Conservation (phyloP, 2,113 vertebrate genomes). For the Xyrauchen texanus region DNA sequence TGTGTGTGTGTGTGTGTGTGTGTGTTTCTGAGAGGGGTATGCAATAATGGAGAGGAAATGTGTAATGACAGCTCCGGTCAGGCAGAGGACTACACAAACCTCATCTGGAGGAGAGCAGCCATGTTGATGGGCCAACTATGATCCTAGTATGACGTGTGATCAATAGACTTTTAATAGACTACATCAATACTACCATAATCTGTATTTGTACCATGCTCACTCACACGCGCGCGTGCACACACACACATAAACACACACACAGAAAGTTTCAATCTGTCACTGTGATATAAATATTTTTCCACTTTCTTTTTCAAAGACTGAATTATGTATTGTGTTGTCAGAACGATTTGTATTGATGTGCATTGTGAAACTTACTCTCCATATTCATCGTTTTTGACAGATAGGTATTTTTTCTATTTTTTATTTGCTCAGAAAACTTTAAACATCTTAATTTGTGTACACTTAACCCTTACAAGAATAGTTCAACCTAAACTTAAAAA, state of each 20-base stretch:
- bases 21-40: background rate
- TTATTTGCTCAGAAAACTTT: too few species aligned
- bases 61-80: constrained; percentile 36
- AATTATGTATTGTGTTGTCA: background rate
- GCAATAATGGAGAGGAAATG: constrained; percentile 18
- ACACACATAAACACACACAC: background rate
- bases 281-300: background rate
- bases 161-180: too few species aligned
- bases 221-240: background rate
- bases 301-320: background rate
- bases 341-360: background rate
- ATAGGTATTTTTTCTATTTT: background rate
- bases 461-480: too few species aligned
- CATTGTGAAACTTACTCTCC: background rate
- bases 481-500: too few species aligned
- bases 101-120: background rate
- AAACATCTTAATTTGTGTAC: too few species aligned
- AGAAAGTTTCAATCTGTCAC: too few species aligned
- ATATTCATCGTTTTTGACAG: background rate
- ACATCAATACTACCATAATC: too few species aligned
- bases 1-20: too few species aligned
- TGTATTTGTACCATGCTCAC: too few species aligned
- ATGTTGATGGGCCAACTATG: too few species aligned
- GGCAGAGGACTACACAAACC: constrained; percentile 20
- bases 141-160: too few species aligned